Percentiles rank a stretch among this genome's conserved stretches.
phyloP scores from a whole-genome alignment of 1,140 invertebrate species.

The Drosophila lini region DNA sequence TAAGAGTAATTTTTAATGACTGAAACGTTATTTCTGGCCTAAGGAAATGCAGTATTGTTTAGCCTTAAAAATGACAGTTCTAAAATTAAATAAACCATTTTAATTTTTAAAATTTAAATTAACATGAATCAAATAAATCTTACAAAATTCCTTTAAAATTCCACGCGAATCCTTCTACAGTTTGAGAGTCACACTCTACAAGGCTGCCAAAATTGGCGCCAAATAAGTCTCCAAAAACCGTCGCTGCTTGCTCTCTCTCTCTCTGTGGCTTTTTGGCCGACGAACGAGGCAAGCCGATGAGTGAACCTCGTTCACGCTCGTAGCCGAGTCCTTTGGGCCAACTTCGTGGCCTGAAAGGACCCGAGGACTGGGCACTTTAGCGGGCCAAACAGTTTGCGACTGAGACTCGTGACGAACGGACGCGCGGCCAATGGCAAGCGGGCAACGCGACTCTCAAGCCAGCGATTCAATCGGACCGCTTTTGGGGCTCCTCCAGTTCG shows the following conservation, averaged over 20 bases:
- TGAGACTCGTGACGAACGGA: conserved; percentile 78
- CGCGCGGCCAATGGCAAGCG: conserved; percentile 75
- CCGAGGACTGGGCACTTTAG: conserved; percentile 47
- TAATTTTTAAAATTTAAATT: neutral
- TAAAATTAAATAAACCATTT: neutral
- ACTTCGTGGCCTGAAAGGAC: conserved; percentile 31
- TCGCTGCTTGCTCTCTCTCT: conserved; percentile 16
- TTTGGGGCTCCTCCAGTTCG: conserved; percentile 29
- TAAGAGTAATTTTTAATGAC: too few relatives aligned
- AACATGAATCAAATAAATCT: too few relatives aligned
- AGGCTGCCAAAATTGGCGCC: conserved; percentile 64
- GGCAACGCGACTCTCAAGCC: conserved; percentile 34
- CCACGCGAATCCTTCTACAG: conserved; percentile 41
- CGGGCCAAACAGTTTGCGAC: conserved; percentile 76
- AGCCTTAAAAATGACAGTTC: too few relatives aligned
- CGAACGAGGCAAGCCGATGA: conserved; percentile 39
- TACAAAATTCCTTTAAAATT: too few relatives aligned
- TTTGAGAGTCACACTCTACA: conserved; percentile 72
- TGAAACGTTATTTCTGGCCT: too few relatives aligned
- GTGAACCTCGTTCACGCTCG: neutral
- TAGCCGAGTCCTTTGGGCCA: conserved; percentile 22
- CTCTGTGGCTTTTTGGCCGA: conserved; percentile 1
- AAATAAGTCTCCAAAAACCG: conserved; percentile 45
- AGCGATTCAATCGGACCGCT: conserved; percentile 41
- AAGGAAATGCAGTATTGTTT: too few relatives aligned